Percentiles rank a stretch among this genome's conserved stretches.
phyloP scores from a whole-genome alignment of 2,797 vertebrate genomes.

The Sylvilagus floridanus region DNA sequence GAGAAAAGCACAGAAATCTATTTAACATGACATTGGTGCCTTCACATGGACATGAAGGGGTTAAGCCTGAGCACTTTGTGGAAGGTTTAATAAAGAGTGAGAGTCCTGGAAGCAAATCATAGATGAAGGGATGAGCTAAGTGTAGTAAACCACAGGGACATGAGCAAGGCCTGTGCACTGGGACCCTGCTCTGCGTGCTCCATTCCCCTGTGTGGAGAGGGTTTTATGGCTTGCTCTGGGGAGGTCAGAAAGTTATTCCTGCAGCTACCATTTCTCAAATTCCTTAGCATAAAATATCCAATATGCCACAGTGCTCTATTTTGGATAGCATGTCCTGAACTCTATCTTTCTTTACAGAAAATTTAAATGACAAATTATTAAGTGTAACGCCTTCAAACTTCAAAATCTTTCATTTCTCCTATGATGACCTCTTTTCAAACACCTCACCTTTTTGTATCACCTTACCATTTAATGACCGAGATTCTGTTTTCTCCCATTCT shows the following conservation, averaged over 20 bases:
- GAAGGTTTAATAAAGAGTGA: no score
- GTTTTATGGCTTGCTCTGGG: background rate
- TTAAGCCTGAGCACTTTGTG: background rate
- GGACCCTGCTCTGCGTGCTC: background rate
- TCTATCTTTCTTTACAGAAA: background rate
- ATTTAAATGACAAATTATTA: background rate
- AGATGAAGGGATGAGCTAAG: background rate
- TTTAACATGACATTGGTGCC: background rate
- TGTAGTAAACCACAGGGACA: background rate
- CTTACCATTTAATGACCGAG: background rate
- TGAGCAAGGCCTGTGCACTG: fast-evolving
- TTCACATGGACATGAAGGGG: background rate
- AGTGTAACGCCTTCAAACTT: background rate
- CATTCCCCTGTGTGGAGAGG: background rate
- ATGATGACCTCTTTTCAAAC: background rate
- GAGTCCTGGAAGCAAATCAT: background rate
- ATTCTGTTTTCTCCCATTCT: background rate
- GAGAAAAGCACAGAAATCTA: background rate
- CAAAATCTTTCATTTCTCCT: background rate
- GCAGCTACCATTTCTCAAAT: background rate
- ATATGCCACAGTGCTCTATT: background rate
- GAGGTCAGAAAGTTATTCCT: background rate
- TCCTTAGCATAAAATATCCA: background rate
- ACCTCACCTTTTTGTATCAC: background rate
- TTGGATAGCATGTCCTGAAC: background rate